Conservation (phyloP, 1,140 invertebrate species). For the Drosophila paulistorum region DNA sequence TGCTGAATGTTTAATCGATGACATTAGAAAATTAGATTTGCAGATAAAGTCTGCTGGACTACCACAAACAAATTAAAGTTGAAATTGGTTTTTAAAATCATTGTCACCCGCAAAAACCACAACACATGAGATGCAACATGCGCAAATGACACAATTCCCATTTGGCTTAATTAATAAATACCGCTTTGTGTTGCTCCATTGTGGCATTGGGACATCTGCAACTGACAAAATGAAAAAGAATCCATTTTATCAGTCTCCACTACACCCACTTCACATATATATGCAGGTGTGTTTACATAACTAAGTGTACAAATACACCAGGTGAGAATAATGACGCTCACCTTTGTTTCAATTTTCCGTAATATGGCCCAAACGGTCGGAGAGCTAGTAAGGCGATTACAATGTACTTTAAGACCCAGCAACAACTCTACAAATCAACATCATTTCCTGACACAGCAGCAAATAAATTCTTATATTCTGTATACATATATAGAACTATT, state of each 20-base stretch:
- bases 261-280: neutral
- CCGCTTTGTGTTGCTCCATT: slow-evolving; percentile 18
- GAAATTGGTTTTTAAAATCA: neutral
- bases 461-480: neutral
- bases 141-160: slow-evolving; percentile 12
- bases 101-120: neutral
- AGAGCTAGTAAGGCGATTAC: neutral
- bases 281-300: neutral
- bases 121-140: neutral
- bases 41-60: neutral
- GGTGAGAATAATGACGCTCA: slow-evolving; percentile 12
- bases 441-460: neutral
- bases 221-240: slow-evolving; percentile 17
- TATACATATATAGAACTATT: neutral
- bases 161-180: slow-evolving; percentile 29
- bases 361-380: neutral
- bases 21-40: neutral
- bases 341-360: slow-evolving; percentile 1
- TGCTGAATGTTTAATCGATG: neutral
- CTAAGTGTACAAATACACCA: neutral
- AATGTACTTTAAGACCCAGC: neutral
- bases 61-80: neutral
- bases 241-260: slow-evolving; percentile 11
- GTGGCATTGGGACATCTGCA: slow-evolving; percentile 15
- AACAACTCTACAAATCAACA: neutral